Conservation (phyloP, 2,113 vertebrate genomes). For the Oriolus oriolus region DNA sequence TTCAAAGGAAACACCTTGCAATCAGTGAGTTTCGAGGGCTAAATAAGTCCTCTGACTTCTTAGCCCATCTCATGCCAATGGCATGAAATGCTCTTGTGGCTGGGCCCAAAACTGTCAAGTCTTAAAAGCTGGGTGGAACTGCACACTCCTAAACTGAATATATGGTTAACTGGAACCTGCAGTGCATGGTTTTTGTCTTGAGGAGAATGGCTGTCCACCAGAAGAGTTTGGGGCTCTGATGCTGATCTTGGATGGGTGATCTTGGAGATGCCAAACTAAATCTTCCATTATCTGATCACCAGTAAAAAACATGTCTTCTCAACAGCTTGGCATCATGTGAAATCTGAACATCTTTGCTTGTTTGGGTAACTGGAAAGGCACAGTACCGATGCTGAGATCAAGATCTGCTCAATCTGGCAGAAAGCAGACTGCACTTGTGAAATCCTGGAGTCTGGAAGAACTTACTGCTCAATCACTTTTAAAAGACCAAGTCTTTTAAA, state of each 20-base stretch:
- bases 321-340: neutral
- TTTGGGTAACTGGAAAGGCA: neutral
- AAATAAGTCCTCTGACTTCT: neutral
- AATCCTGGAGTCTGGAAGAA: neutral
- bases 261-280: neutral
- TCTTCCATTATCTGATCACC: neutral
- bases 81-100: neutral
- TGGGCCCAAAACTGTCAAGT: neutral
- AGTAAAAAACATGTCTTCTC: neutral
- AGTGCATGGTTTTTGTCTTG: neutral
- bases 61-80: neutral
- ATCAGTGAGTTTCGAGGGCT: neutral
- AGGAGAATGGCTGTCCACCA: neutral
- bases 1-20: neutral
- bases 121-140: neutral
- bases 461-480: neutral
- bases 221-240: neutral
- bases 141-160: neutral
- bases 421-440: neutral
- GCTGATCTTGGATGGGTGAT: neutral
- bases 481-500: slow-evolving; percentile 1
- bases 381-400: neutral
- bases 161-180: neutral
- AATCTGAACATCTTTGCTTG: neutral
- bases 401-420: neutral